Percentiles rank a stretch among this genome's conserved stretches.
Evolutionary conservation across 2,888 invertebrate species (phyloP).

Genomic region (Agriotes lineatus): DNA sequence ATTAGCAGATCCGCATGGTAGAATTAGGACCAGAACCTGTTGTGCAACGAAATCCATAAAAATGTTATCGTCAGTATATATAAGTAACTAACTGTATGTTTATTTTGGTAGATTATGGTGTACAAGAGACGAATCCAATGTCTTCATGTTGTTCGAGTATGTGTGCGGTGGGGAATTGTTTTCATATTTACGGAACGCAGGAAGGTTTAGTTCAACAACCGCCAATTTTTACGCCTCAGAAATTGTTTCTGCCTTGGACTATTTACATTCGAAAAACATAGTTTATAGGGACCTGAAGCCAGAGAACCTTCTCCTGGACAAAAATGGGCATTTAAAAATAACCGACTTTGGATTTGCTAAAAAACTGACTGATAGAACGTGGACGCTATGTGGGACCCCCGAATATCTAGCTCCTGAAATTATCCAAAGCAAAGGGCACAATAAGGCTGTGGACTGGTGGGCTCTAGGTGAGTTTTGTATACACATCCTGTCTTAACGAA

Average conservation of each 20-base stretch:
- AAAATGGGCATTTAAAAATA: constrained; percentile 95
- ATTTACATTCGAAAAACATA: constrained; percentile 89
- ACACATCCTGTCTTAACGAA: no score
- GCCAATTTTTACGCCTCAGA: constrained; percentile 95
- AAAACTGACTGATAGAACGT: constrained; percentile 92
- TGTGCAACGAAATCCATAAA: neutral
- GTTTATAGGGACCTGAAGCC: constrained; percentile 93
- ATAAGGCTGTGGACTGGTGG: constrained; percentile 99
- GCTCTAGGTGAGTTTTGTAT: constrained; percentile 79
- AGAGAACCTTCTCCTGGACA: constrained; percentile 92
- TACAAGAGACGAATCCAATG: constrained; percentile 88
- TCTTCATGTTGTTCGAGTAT: constrained; percentile 98
- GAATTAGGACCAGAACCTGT: no score
- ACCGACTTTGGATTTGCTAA: constrained; percentile 99
- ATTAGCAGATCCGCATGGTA: no score
- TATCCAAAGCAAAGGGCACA: constrained; percentile 97
- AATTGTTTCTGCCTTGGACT: constrained; percentile 93
- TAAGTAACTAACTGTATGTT: neutral
- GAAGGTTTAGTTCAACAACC: constrained; percentile 87
- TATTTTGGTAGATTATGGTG: constrained; percentile 83
- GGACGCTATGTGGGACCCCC: constrained; percentile 97
- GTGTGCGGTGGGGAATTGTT: constrained; percentile 97
- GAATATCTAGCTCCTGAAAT: constrained; percentile 98
- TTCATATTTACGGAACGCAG: constrained; percentile 93
- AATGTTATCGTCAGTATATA: neutral